phyloP scores from a whole-genome alignment of 92 coral and sea anemone genomes.

The Isaurus tuberculatus region DNA sequence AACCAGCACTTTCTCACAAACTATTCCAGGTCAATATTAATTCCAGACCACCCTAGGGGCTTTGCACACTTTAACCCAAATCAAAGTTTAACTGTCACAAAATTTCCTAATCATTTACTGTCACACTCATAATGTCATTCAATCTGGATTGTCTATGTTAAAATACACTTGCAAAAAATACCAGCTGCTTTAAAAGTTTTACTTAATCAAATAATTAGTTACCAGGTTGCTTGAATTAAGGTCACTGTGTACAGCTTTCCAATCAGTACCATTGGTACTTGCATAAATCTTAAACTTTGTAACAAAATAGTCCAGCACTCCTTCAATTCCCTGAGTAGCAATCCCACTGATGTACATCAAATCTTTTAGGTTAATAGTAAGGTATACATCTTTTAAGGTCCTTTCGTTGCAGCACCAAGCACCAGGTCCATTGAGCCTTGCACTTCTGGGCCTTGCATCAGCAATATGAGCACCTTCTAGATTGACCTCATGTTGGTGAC shows the following conservation, averaged over 20 bases:
- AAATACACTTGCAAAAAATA: too few species aligned
- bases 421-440: neutral
- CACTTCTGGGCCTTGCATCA: slow-evolving; percentile 12
- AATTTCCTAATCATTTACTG: too few species aligned
- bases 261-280: neutral
- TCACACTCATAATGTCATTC: too few species aligned
- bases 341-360: slow-evolving; percentile 19
- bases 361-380: slow-evolving; percentile 30
- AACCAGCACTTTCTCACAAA: too few species aligned
- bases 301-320: slow-evolving; percentile 31
- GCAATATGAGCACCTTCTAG: slow-evolving; percentile 28
- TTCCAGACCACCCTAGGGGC: too few species aligned
- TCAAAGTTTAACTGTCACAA: too few species aligned
- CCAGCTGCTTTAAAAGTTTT: too few species aligned
- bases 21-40: too few species aligned
- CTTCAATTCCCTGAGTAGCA: slow-evolving; percentile 36
- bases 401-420: slow-evolving; percentile 24
- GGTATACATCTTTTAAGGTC: neutral
- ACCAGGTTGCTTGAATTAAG: slow-evolving; percentile 19
- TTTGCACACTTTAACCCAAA: too few species aligned
- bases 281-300: neutral
- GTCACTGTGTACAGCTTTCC: slow-evolving; percentile 27
- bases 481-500: neutral
- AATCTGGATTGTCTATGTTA: too few species aligned
- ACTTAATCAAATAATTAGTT: neutral